Base-by-base conservation (phyloP, 2,113 vertebrate genomes). In the Emydura subglobosa region DNA sequence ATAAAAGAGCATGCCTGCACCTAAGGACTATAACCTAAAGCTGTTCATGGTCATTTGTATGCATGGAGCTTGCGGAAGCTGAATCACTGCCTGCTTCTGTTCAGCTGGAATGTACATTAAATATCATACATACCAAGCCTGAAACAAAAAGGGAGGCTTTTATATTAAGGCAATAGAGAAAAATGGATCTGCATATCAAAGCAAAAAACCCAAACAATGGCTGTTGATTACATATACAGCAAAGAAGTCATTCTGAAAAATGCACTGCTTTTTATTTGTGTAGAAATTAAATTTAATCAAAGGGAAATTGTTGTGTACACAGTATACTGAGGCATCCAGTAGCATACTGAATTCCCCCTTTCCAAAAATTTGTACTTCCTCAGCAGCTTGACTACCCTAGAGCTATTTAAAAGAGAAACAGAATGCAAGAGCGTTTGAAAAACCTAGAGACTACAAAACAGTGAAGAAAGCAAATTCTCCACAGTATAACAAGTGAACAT, bases 61-160 rank as follows among this genome's bases (percentile, higher is more conserved):
- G 86, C 74, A 5, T 0, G 27, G 0, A 1, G 61, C 1, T 5
- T 13, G 34, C 2, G 3, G 12, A 86, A 87, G 54, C 12, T 4
- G 90, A 47, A 14, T 61, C 9, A 34, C 39, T 79, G 91, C 68
- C 72, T 25, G 27, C 59, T 27, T 78, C 74, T 81, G n/a, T 42
- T 39, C 65, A 44, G 21, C 49, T 76, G 51, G 65, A 93, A 88
- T 22, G 16, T 25, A 74, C 34, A 34, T 54, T 49, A 76, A 31
- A 57, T 39, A 47, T 78, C 8, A 47, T 54, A 44, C 14, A 2
- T n/a, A 31, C 0, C n/a, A 80, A 92, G 31, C 31, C 31, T 7
- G 79, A 87, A 89, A 39, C 57, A 57, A 31, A 92, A 94, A 89
- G 10, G 44, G 54, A 86, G 31, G 17, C 47, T 92, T 92, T 85